These are phyloP conservation scores for Tanypteryx hageni DNA, from an alignment of 2,888 invertebrate species.

Conservation along the genomic window DNA sequence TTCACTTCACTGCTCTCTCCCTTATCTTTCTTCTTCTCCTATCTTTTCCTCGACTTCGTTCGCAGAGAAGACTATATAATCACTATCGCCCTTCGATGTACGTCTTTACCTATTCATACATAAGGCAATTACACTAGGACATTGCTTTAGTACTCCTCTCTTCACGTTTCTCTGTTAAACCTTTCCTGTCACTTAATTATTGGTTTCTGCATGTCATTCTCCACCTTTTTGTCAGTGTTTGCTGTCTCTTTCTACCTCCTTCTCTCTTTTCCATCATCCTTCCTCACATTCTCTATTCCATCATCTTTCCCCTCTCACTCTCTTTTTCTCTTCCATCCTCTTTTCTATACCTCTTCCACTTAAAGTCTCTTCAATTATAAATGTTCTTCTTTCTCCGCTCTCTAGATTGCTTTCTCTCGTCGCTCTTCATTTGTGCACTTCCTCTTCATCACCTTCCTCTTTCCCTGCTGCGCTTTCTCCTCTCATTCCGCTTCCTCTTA, in stretches of 20 bases:
- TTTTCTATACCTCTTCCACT: neutral
- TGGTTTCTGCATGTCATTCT: neutral
- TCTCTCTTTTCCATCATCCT: no score
- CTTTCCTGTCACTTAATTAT: neutral
- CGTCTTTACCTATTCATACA: no score
- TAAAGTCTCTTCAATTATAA: constrained; percentile 34
- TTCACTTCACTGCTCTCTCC: neutral
- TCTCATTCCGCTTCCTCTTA: neutral
- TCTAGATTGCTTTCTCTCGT: neutral
- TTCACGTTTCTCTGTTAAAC: neutral
- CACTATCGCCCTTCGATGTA: neutral
- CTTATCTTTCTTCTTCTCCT: neutral
- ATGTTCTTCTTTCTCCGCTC: neutral
- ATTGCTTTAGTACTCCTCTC: neutral
- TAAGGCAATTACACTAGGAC: no score
- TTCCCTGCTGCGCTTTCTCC: neutral
- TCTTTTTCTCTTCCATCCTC: neutral
- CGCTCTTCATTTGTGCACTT: neutral
- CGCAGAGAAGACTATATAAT: neutral
- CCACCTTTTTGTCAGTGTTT: neutral
- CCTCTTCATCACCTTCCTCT: neutral
- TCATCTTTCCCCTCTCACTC: neutral
- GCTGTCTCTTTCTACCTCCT: neutral
- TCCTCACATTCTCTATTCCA: no score
- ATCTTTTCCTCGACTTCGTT: no score